These are phyloP conservation scores for Hesperophylax magnus DNA, from an alignment of 1,140 invertebrate species.

Conservation along the genomic window DNA sequence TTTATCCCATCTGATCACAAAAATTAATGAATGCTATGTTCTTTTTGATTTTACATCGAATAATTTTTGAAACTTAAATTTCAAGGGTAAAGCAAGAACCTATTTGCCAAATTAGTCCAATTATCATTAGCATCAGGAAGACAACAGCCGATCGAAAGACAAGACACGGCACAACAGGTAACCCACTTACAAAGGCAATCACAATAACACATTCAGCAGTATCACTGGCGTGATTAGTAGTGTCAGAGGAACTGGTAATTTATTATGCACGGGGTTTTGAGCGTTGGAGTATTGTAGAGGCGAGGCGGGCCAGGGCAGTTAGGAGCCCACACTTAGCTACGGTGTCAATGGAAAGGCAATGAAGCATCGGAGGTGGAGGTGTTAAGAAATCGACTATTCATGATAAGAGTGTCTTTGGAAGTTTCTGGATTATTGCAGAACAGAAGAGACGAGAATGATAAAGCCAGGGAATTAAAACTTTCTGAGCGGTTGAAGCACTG, in stretches of 20 bases:
- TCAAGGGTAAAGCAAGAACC: background rate
- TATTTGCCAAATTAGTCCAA: background rate
- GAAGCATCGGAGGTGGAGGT: no score
- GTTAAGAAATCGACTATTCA: no score
- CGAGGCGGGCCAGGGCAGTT: background rate
- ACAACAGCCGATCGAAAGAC: background rate
- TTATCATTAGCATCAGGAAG: background rate
- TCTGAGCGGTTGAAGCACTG: no score
- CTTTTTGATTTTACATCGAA: background rate
- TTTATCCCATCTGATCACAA: background rate
- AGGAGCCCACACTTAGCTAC: slow-evolving; percentile 14
- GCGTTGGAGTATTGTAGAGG: no score
- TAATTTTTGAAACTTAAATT: background rate
- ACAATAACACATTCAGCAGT: slow-evolving; percentile 12
- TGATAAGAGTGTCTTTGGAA: no score
- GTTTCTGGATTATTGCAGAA: no score
- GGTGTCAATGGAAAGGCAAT: background rate
- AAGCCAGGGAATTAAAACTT: no score
- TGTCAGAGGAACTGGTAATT: slow-evolving; percentile 15
- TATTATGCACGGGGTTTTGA: background rate
- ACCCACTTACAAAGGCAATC: background rate
- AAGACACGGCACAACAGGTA: background rate
- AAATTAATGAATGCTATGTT: background rate
- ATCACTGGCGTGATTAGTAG: slow-evolving; percentile 10
- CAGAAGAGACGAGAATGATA: no score